Evolutionary conservation across 1,140 invertebrate genomes (phyloP), one percentile per base, ranked within the genome.

Genomic region (Drosophila novamexicana): DNA sequence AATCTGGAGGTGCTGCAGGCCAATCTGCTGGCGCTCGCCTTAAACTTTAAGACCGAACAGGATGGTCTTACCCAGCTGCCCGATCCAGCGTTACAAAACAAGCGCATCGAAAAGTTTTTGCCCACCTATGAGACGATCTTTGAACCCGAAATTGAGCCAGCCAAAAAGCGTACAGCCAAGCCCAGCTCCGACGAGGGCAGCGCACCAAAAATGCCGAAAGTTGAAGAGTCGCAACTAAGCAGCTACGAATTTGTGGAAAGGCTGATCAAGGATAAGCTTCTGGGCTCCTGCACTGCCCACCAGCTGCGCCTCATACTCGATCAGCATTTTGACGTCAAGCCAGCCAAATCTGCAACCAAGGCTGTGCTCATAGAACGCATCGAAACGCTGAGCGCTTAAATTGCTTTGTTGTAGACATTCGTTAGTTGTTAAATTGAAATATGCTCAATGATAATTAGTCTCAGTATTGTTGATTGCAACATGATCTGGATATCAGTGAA

Each of bases 1-100:
- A 75, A 57, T 37, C 69, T 92, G 34, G 89, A 92, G 8, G 44
- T 68, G 34, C 36, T 92, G 32, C 91, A 91, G 40, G 62, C 89
- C 0, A 92, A 91, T 63, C 52, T 92, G 29, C 49, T 92, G 0
- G 83, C 78, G 2, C 61, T 92, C 16, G 78, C 91, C 0, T 45
- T 92, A 14, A 79, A 92, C 62, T 79, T 92, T 16, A 79, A 79
- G 29, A 67, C 75, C 0, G 86, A 92, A 5, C 57, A 53, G 10
- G 61, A 63, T 2, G 80, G 79, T 8, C 47, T 79, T 0, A 79
- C 63, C 14, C 74, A 83, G 44, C 53, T 91, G 54, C 82, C 88
- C 6, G 82, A 92, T 68, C 58, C 74, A 7, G 53, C 69, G 7
- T 39, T 63, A n/a, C 91, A 91, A 58, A 75, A 91, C 56, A 59